Evolutionary conservation across 2,797 vertebrate species (phyloP), one percentile per base, ranked within the genome.

Genomic region (Platalea minor): DNA sequence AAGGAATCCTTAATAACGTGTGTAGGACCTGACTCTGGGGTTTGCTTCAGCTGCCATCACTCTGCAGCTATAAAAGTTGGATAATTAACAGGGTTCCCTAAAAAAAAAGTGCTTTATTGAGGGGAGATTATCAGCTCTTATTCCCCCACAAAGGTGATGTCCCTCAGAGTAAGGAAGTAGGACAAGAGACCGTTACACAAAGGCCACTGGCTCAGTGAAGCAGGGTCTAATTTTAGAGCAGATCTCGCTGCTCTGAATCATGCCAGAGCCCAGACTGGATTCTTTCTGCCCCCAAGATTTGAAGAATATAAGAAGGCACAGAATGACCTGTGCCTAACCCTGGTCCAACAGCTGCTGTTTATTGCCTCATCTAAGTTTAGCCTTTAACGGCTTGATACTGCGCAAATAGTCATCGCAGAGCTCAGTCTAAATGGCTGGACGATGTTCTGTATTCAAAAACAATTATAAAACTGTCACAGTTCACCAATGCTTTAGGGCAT

Each of bases 41-140:
- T 79, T 63, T 89, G 43, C 86, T 89, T 93, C 96, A 89, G 86
- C 93, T 94, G 74, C 65, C 48, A 25, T 70, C 43, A 12, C 48
- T 85, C 53, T 82, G 70, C 31, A 74, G 25, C 54, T 67, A 51
- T 72, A 50, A 39, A 79, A 61, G 31, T 50, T 51, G 17, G 70
- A 76, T 60, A 85, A 76, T 63, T 80, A 80, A 59, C 11, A 87
- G 59, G 1, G 7, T 41, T 70, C 54, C 37, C 25, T 21, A 13
- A 28, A 25, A 56, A 53, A 57, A 25, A 67, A 7, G 23, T 14
- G 31, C 24, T 83, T 1, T 79, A 0, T 19, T 70, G 72, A 73
- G n/a, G 15, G 23, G n/a, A 83, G 16, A 64, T 74, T 87, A 79
- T 85, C n/a, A 61, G 61, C 60, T 11, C 59, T 78, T 88, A 41